A percentile compares a stretch with the other conserved stretches of the same genome.
Conservation (phyloP, 2,888 invertebrate species). For the Blomia tropicalis region DNA sequence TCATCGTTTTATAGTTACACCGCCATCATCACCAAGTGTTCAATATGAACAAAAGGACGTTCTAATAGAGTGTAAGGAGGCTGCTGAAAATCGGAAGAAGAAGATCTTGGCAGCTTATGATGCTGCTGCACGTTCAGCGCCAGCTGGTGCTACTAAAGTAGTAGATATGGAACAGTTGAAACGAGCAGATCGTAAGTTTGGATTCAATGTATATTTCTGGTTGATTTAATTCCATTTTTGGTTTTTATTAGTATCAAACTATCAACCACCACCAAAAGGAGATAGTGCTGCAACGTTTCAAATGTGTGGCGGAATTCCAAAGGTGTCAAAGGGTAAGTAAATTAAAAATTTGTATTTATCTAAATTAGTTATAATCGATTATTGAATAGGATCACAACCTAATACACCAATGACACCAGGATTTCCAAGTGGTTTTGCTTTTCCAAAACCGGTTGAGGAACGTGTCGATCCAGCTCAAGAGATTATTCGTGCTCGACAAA, state of each 20-base stretch:
- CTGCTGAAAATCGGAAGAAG: constrained; percentile 31
- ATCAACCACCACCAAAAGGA: constrained; percentile 23
- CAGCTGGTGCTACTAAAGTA: constrained; percentile 29
- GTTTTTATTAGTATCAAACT: constrained; percentile 25
- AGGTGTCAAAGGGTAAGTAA: constrained; percentile 24
- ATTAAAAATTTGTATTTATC: not conserved
- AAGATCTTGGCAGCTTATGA: constrained; percentile 31
- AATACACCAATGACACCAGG: constrained; percentile 19
- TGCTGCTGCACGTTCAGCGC: constrained; percentile 31
- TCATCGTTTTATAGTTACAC: constrained; percentile 8
- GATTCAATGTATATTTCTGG: not conserved
- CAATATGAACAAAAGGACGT: constrained; percentile 31
- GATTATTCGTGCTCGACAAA: constrained; percentile 30
- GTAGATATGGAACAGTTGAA: constrained; percentile 31
- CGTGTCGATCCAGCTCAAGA: constrained; percentile 30
- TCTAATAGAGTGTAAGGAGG: constrained; percentile 28
- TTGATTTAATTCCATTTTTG: not conserved
- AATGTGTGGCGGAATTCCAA: constrained; percentile 31
- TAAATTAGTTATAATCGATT: not conserved
- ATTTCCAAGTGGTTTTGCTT: constrained; percentile 13
- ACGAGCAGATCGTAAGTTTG: constrained; percentile 30
- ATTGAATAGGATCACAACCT: constrained; percentile 13
- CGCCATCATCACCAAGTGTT: constrained; percentile 18
- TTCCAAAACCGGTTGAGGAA: constrained; percentile 11
- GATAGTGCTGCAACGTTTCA: constrained; percentile 29